A percentile compares a stretch with the other conserved stretches of the same genome.
Evolutionary conservation across 2,888 invertebrate species (phyloP).

Genomic region (Tethea ocularis): DNA sequence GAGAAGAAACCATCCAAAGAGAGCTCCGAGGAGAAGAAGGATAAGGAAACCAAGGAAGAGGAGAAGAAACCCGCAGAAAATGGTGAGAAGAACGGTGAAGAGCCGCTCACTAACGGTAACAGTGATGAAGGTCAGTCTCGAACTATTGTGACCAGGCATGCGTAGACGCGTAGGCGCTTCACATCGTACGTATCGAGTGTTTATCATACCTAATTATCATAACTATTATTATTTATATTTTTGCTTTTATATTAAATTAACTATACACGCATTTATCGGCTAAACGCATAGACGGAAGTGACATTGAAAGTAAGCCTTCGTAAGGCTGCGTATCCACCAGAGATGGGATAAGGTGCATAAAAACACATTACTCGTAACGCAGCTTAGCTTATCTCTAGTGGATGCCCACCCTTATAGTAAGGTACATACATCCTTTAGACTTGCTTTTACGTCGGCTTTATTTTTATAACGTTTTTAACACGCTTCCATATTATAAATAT

Average conservation of each 20-base stretch:
- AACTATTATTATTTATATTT: constrained; percentile 32
- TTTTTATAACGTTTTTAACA: background rate
- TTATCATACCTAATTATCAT: constrained; percentile 14
- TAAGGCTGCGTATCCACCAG: constrained; percentile 14
- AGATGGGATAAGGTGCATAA: no score
- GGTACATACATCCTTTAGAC: constrained; percentile 66
- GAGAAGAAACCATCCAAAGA: constrained; percentile 87
- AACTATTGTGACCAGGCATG: constrained; percentile 64
- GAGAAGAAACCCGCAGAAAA: constrained; percentile 77
- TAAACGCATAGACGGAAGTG: constrained; percentile 55
- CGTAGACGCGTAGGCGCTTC: constrained; percentile 66
- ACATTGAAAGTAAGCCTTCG: constrained; percentile 19
- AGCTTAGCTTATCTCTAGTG: no score
- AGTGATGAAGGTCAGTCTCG: constrained; percentile 82
- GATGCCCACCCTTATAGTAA: no score
- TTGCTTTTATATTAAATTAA: constrained; percentile 48
- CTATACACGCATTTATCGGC: constrained; percentile 66
- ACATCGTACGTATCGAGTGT: constrained; percentile 29
- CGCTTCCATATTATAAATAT: background rate
- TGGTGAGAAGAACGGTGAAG: constrained; percentile 79
- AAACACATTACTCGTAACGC: no score
- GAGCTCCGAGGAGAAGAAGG: constrained; percentile 87
- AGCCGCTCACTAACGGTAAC: constrained; percentile 81
- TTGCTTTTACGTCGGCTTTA: constrained; percentile 28
- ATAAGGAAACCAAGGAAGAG: constrained; percentile 83